A percentile compares a stretch with the other conserved stretches of the same genome.
Evolutionary conservation across 2,113 vertebrate genomes (phyloP).

Genomic region (Uropsilus gracilis): DNA sequence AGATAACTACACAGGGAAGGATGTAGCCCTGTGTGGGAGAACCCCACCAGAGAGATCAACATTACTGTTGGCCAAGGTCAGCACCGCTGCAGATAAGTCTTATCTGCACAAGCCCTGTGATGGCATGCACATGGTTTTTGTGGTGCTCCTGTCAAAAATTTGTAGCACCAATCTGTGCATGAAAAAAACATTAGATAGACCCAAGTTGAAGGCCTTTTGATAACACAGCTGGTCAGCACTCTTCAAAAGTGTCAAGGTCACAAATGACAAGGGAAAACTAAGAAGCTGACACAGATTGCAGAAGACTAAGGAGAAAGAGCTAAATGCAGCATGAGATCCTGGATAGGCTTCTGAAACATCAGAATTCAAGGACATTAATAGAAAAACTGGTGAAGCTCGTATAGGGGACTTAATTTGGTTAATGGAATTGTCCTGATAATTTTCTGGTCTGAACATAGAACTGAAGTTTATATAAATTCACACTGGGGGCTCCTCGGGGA

Average conservation of each 20-base stretch:
- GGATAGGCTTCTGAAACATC: not conserved
- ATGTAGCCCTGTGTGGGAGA: not conserved
- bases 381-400: not conserved
- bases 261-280: not conserved
- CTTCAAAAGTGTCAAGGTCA: not conserved
- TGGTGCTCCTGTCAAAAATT: not conserved
- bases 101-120: not conserved
- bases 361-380: not conserved
- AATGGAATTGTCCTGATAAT: not conserved
- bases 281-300: not conserved
- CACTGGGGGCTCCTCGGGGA: not conserved
- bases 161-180: not conserved
- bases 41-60: not conserved
- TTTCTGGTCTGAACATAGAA: not conserved
- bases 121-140: not conserved
- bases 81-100: not conserved
- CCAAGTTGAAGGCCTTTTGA: not conserved
- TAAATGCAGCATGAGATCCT: not conserved
- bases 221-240: not conserved
- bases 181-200: not conserved
- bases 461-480: slow-evolving; percentile 3
- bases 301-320: not conserved
- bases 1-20: not conserved
- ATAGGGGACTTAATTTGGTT: not conserved
- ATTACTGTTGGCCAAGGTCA: not conserved